Base-by-base conservation (phyloP, 2,888 invertebrate species). In the Philereme transversata region DNA sequence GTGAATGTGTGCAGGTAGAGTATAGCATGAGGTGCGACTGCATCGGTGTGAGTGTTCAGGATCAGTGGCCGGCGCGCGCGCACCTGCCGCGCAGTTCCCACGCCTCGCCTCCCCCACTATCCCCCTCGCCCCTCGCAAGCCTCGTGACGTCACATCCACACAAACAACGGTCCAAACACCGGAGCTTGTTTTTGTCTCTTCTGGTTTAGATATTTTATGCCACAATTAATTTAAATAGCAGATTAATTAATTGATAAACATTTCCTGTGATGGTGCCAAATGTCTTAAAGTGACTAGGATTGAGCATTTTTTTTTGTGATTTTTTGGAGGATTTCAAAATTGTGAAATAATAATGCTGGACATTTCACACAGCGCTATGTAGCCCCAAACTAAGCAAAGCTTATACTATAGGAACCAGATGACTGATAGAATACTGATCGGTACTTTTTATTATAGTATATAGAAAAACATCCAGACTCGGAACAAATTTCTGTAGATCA, bases 11-110 rank as follows among this genome's bases (percentile, higher is more conserved):
- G 75, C 68, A 9, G 51, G 53, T 56, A 47, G 58, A 53, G 33
- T 47, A 64, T 71, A 68, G 22, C 22, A 22, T 22, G 73, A 70
- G 65, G 71, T 77, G 75, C 64, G 71, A 64, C 71, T 71, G 84
- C 64, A 69, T 65, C 72, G 67, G 85, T 86, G 85, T 81, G 84
- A 72, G 85, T 77, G 88, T 86, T 84, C 87, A 91, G 92, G 91
- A 91, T 90, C 92, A 91, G 89, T 92, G 91, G 88, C 90, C 91
- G 86, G 85, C 86, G 83, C 84, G 82, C 84, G 90, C 90, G 90
- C 91, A 90, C 92, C 91, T 91, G 92, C 90, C 90, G 90, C 87
- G 78, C 69, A 77, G 88, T 91, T 91, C 91, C 90, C 92, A 91
- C 92, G 92, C 82, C 84, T 80, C 83, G 75, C 84, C 74, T 74